These are phyloP conservation scores for Callithrix jacchus DNA, from an alignment of 2,113 vertebrate genomes.

Conservation along the genomic window DNA sequence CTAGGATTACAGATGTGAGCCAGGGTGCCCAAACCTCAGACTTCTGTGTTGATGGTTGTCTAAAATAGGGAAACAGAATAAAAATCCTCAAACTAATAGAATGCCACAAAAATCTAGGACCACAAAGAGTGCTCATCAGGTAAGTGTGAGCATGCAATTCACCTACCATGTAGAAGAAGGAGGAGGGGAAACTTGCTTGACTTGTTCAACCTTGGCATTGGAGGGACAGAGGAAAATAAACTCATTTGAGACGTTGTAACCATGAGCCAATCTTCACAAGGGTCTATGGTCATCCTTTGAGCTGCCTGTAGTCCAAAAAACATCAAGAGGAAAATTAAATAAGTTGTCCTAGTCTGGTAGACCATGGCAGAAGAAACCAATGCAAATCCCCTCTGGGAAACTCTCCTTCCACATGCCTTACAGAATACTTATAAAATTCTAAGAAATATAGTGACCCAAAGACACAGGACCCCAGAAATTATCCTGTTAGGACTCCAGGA, in stretches of 20 bases:
- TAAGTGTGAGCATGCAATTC: not conserved
- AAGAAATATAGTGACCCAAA: not conserved
- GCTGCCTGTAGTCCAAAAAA: not conserved
- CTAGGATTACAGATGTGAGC: too few relatives aligned
- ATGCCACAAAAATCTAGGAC: not conserved
- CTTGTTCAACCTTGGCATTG: not conserved
- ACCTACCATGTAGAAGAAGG: not conserved
- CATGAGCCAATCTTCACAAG: not conserved
- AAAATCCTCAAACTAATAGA: not conserved
- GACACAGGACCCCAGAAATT: not conserved
- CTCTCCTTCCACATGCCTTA: accelerated
- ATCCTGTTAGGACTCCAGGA: not conserved
- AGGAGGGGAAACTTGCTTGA: too few relatives aligned
- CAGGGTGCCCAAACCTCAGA: too few relatives aligned
- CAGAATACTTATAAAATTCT: not conserved
- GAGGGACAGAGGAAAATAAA: not conserved
- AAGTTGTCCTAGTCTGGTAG: not conserved
- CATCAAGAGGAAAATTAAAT: not conserved
- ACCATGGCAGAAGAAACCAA: not conserved
- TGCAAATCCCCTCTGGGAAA: not conserved
- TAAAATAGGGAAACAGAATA: not conserved
- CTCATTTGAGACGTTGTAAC: not conserved
- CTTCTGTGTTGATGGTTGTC: not conserved
- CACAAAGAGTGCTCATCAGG: not conserved
- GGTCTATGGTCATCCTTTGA: not conserved